These are phyloP conservation scores for Bombus consobrinus DNA, from an alignment of 1,140 invertebrate genomes.

Conservation along the genomic window DNA sequence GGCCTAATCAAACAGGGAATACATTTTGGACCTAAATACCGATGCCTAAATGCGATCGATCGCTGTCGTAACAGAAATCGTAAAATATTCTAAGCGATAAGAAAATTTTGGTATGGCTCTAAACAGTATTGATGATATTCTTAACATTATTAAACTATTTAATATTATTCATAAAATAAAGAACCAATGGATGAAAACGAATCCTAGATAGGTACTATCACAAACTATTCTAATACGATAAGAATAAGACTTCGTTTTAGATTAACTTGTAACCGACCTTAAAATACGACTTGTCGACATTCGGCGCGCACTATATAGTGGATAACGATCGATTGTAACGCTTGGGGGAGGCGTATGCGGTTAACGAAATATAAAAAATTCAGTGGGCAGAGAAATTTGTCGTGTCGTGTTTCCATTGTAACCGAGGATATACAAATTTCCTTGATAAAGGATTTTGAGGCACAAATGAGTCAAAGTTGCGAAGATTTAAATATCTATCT, in stretches of 20 bases:
- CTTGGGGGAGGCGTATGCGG: conserved; percentile 38
- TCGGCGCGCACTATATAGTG: conserved; percentile 36
- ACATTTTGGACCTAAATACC: background rate
- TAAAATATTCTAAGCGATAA: conserved; percentile 35
- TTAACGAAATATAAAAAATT: conserved; percentile 71
- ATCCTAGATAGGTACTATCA: conserved; percentile 6
- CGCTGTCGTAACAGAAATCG: background rate
- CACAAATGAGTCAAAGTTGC: conserved; percentile 3
- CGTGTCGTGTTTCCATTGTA: conserved; percentile 41
- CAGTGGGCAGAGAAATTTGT: conserved; percentile 65
- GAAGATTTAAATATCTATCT: background rate
- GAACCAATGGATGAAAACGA: background rate
- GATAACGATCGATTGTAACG: conserved; percentile 59
- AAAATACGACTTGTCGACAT: conserved; percentile 29
- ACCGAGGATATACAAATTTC: background rate
- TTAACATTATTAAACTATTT: background rate
- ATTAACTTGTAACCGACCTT: conserved; percentile 58
- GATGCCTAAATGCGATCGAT: conserved; percentile 35
- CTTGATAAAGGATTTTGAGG: conserved; percentile 19
- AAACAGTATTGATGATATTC: background rate
- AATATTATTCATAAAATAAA: background rate
- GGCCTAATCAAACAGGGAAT: conserved; percentile 40
- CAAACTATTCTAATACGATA: too few species aligned
- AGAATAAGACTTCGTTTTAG: conserved; percentile 43
- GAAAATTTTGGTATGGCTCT: background rate